phyloP scores from a whole-genome alignment of 2,797 vertebrate species.

The Pseudochirops corinnae region DNA sequence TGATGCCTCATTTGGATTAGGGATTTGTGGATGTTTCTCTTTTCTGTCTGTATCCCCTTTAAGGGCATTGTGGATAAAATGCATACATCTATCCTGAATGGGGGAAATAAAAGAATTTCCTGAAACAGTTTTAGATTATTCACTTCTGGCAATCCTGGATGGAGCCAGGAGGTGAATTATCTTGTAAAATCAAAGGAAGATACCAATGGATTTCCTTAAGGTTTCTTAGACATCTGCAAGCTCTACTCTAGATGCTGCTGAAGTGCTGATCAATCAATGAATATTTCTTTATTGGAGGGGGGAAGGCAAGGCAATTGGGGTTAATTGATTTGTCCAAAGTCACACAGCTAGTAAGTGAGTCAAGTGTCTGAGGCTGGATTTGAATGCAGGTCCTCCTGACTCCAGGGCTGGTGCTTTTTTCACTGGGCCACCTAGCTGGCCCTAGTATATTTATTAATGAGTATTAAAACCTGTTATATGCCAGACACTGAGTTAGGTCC shows the following conservation, averaged over 20 bases:
- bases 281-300: no score
- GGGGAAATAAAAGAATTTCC: background rate
- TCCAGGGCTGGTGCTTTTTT: no score
- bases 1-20: background rate
- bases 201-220: slow-evolving; percentile 35
- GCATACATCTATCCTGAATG: background rate
- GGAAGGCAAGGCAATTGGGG: no score
- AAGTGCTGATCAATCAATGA: background rate
- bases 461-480: background rate
- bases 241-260: background rate
- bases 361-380: no score
- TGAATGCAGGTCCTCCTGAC: no score
- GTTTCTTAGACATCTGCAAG: background rate
- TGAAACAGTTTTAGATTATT: background rate
- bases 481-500: background rate
- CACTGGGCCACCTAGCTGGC: no score
- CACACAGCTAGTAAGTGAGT: no score
- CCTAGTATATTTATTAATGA: no score
- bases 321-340: no score
- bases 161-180: background rate
- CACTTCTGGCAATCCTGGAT: background rate
- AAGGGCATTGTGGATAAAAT: background rate
- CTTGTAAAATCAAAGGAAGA: slow-evolving; percentile 43
- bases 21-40: background rate
- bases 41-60: background rate